Evolutionary conservation across 2,888 invertebrate species (phyloP).

Genomic region (Coleophora deauratella): DNA sequence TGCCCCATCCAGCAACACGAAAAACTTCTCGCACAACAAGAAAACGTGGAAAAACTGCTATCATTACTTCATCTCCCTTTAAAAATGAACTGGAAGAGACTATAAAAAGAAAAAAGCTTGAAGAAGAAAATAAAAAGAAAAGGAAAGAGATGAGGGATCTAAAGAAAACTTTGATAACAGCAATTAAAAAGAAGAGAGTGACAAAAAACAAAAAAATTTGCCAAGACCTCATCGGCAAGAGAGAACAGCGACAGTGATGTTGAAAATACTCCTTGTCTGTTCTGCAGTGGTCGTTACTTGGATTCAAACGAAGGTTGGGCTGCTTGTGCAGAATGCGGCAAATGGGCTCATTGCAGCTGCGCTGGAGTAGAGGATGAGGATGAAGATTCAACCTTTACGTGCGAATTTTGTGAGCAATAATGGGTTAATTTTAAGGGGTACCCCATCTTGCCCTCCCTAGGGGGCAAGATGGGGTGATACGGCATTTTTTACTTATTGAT

Average conservation of each 20-base stretch:
- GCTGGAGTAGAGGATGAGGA: slow-evolving; percentile 21
- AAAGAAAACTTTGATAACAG: neutral
- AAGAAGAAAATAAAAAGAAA: slow-evolving; percentile 10
- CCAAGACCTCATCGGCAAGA: too few species aligned
- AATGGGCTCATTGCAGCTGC: slow-evolving; percentile 20
- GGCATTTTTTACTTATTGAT: too few species aligned
- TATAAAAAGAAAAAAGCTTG: slow-evolving; percentile 7
- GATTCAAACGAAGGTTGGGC: slow-evolving; percentile 22
- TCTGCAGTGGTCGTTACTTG: slow-evolving; percentile 17
- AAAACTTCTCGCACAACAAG: slow-evolving; percentile 11
- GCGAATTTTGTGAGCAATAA: slow-evolving; percentile 12
- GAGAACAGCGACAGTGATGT: slow-evolving; percentile 4
- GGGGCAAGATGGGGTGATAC: too few species aligned
- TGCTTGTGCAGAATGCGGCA: slow-evolving; percentile 16
- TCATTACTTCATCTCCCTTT: too few species aligned
- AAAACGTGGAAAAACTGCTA: too few species aligned
- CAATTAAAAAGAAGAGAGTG: too few species aligned
- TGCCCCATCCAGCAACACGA: slow-evolving; percentile 9
- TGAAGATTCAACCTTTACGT: slow-evolving; percentile 18
- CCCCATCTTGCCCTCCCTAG: slow-evolving; percentile 12
- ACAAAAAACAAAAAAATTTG: too few species aligned
- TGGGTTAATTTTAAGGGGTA: slow-evolving; percentile 6
- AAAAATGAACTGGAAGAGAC: too few species aligned
- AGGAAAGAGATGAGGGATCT: slow-evolving; percentile 8
- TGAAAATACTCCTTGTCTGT: slow-evolving; percentile 15